These are phyloP conservation scores for Palloptera scutellata DNA, from an alignment of 2,888 invertebrate genomes.

Conservation along the genomic window DNA sequence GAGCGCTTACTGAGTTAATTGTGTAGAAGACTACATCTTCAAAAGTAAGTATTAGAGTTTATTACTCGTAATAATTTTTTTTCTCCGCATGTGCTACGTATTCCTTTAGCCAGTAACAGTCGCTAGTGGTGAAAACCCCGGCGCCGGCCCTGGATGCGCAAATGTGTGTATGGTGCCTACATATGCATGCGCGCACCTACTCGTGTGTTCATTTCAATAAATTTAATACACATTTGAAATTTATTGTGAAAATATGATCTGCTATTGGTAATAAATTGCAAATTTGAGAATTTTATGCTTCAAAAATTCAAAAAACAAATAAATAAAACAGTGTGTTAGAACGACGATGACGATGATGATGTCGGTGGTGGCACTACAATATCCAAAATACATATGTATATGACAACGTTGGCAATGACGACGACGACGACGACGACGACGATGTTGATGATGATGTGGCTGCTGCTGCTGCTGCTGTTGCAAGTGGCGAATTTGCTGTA, in stretches of 20 bases:
- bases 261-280: slow-evolving; percentile 26
- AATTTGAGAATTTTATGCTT: slow-evolving; percentile 27
- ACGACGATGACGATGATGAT: slow-evolving; percentile 15
- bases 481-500: neutral
- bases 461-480: neutral
- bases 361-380: no score
- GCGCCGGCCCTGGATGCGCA: no score
- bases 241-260: slow-evolving; percentile 14
- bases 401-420: no score
- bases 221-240: neutral
- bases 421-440: neutral
- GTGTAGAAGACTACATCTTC: no score
- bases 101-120: no score
- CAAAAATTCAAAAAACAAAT: slow-evolving; percentile 25
- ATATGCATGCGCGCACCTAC: neutral
- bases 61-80: no score
- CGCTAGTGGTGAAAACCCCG: no score
- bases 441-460: neutral
- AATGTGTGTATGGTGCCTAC: slow-evolving; percentile 10
- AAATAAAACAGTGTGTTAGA: slow-evolving; percentile 33
- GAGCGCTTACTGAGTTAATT: no score
- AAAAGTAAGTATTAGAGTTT: no score
- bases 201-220: neutral
- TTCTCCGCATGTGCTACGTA: no score
- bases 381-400: neutral